Conservation (phyloP, 2,888 invertebrate genomes). For the Eupithecia insigniata region DNA sequence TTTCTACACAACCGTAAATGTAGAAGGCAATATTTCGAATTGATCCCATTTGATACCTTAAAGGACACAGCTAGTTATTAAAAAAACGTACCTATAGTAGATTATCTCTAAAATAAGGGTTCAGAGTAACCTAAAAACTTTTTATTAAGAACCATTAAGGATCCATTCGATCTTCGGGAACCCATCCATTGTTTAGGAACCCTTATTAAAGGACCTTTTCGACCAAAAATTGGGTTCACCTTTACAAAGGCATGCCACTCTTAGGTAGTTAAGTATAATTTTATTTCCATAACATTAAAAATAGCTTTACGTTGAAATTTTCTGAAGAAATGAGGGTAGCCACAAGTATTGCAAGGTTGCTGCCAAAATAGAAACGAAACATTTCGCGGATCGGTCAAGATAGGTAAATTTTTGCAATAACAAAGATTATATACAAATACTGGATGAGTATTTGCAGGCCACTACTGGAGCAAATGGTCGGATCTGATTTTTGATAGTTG, state of each 20-base stretch:
- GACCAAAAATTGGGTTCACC: neutral
- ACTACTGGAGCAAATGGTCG: neutral
- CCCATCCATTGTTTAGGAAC: neutral
- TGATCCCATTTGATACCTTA: too few species aligned
- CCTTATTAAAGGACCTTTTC: neutral
- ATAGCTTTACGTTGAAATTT: neutral
- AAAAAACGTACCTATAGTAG: neutral
- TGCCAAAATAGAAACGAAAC: neutral
- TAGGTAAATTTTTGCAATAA: neutral
- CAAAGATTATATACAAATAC: too few species aligned
- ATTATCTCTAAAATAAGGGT: neutral
- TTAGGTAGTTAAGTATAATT: slow-evolving; percentile 6
- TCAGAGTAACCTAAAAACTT: neutral
- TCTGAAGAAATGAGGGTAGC: neutral
- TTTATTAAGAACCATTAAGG: neutral
- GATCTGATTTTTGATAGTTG: neutral
- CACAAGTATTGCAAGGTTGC: slow-evolving; percentile 1
- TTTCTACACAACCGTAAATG: neutral
- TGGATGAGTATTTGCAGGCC: neutral
- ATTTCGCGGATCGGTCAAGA: neutral
- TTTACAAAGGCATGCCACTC: neutral
- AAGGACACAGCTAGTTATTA: too few species aligned
- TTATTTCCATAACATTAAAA: neutral
- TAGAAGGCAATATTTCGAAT: neutral
- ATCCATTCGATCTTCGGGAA: neutral